These are phyloP conservation scores for Seira ritae DNA, from an alignment of 2,888 invertebrate species.

Conservation along the genomic window DNA sequence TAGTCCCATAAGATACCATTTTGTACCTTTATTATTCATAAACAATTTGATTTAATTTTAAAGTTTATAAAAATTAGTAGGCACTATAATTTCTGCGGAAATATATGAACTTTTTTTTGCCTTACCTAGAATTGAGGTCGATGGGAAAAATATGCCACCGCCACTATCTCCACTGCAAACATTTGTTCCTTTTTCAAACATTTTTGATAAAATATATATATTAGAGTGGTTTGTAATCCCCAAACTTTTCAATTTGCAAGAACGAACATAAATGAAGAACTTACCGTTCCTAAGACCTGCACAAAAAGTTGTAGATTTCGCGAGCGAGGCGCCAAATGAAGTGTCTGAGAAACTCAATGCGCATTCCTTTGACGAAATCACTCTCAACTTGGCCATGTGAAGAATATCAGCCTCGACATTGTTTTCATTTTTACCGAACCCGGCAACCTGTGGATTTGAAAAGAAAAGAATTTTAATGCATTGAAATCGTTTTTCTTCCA, in stretches of 20 bases:
- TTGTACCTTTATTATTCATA: too few species aligned
- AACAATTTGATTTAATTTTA: too few species aligned
- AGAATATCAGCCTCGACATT: conserved; percentile 60
- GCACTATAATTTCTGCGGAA: too few species aligned
- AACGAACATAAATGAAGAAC: too few species aligned
- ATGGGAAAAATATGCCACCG: conserved; percentile 61
- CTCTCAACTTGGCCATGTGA: conserved; percentile 64
- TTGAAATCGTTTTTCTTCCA: too few species aligned
- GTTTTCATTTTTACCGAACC: conserved; percentile 69
- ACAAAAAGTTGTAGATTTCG: conserved; percentile 71
- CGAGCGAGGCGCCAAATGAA: conserved; percentile 53
- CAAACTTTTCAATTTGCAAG: too few species aligned
- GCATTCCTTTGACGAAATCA: conserved; percentile 67
- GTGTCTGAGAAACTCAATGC: conserved; percentile 59
- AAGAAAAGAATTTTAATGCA: too few species aligned
- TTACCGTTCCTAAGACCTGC: conserved; percentile 63
- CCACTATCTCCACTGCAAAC: conserved; percentile 72
- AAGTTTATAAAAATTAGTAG: too few species aligned
- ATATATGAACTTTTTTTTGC: too few species aligned
- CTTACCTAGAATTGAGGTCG: conserved; percentile 20
- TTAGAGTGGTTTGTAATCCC: too few species aligned
- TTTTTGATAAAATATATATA: too few species aligned
- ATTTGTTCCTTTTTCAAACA: conserved; percentile 60
- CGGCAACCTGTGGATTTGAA: too few species aligned
- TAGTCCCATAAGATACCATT: conserved; percentile 71